phyloP scores from a whole-genome alignment of 2,888 invertebrate genomes.

The Panopea generosa region DNA sequence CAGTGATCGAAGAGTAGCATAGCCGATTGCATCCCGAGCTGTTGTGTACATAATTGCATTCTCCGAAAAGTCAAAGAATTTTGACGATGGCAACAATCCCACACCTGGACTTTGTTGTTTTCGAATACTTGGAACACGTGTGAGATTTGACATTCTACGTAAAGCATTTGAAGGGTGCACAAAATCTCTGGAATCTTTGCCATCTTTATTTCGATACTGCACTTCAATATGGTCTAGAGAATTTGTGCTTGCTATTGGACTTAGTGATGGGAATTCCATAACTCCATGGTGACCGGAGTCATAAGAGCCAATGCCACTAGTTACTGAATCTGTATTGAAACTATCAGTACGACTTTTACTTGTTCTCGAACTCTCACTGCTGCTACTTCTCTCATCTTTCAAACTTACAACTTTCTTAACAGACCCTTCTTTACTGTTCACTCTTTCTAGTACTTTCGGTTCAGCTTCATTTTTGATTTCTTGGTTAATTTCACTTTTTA shows the following conservation, averaged over 20 bases:
- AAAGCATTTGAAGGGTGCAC: constrained; percentile 82
- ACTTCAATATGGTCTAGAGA: constrained; percentile 70
- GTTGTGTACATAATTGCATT: constrained; percentile 79
- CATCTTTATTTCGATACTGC: constrained; percentile 45
- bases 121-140: constrained; percentile 80
- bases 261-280: constrained; percentile 87
- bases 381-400: constrained; percentile 70
- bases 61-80: constrained; percentile 66
- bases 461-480: constrained; percentile 12
- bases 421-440: constrained; percentile 22
- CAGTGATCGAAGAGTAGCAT: constrained; percentile 83
- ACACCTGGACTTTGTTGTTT: constrained; percentile 63
- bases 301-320: constrained; percentile 93
- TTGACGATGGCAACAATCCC: constrained; percentile 58
- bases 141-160: constrained; percentile 80
- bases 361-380: constrained; percentile 83
- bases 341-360: constrained; percentile 86
- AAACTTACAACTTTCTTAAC: constrained; percentile 43
- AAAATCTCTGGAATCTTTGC: constrained; percentile 78
- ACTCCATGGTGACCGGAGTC: constrained; percentile 87
- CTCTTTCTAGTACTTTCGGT: constrained; percentile 3
- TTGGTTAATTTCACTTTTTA: background rate
- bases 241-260: constrained; percentile 95
- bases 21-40: constrained; percentile 83
- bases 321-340: constrained; percentile 90